Evolutionary conservation across 2,797 vertebrate species (phyloP), one percentile per base, ranked within the genome.

Genomic region (Mormyrus hasselquistii): DNA sequence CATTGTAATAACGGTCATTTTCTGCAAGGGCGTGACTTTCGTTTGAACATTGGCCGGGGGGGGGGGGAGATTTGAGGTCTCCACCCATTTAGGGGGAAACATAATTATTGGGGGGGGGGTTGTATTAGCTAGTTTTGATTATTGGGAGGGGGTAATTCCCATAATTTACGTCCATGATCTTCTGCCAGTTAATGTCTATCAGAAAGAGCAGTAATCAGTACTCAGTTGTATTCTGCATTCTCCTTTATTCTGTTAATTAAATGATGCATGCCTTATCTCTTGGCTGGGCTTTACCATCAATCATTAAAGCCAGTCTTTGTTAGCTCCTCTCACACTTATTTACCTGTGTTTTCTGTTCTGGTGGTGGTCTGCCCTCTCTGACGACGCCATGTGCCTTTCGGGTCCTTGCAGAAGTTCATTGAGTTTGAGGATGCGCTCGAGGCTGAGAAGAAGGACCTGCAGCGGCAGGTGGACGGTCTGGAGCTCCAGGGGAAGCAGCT

Each of bases 341-440:
- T 79, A n/a, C 38, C 38, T 16, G 19, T 9, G 19, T 44, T 79
- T 79, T 79, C 38, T 8, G 6, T 79, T n/a, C 16, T 79, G 34
- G 2, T n/a, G 73, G 1, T n/a, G 16, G 38, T 79, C 14, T n/a
- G 38, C 6, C 0, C 44, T 22, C 82, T 22, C 41, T 12, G 47
- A 44, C 59, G 14, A 57, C 0, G 2, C 25, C 29, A 3, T 41
- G 29, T 47, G 34, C 44, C 34, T 19, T 50, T 19, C 65, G 55
- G 86, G 5, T 89, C 0, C 4, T 82, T 92, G 22, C 90, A 99
- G 98, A 99, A 99, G 93, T 99, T 99, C 93, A 99, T 99, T 86
- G 99, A 99, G 92, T 99, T 99, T 92, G 99, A 99, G 92, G 99
- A 99, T 97, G 96, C 97, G 0, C 90, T 99, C 96, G 99, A 99